These are phyloP conservation scores for Crepidodera aurea DNA, from an alignment of 2,888 invertebrate genomes.

Conservation along the genomic window DNA sequence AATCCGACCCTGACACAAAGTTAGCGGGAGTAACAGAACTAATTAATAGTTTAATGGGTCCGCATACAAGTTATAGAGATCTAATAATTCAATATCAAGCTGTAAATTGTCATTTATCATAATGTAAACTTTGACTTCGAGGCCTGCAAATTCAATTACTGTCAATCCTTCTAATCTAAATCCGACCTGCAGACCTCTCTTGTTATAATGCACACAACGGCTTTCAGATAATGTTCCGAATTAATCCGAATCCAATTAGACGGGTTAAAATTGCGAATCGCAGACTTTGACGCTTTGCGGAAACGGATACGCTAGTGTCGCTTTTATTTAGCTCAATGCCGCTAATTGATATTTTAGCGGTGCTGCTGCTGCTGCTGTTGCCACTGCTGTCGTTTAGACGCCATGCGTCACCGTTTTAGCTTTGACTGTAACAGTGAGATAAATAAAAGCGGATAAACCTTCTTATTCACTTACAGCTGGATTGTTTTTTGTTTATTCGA, in stretches of 20 bases:
- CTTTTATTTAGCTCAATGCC: constrained; percentile 32
- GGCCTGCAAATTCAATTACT: constrained; percentile 60
- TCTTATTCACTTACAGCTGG: background rate
- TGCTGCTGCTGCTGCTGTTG: background rate
- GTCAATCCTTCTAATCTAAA: constrained; percentile 49
- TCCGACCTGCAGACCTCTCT: constrained; percentile 45
- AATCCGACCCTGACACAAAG: constrained; percentile 21
- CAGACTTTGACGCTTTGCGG: constrained; percentile 32
- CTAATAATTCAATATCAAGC: constrained; percentile 59
- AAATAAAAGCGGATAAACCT: background rate
- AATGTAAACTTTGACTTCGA: constrained; percentile 60
- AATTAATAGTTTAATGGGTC: constrained; percentile 59
- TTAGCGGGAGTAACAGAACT: constrained; percentile 39
- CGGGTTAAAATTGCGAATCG: constrained; percentile 36
- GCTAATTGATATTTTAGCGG: constrained; percentile 23
- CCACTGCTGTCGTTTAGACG: background rate
- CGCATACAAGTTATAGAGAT: constrained; percentile 54
- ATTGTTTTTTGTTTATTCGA: no score
- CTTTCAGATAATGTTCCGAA: constrained; percentile 47
- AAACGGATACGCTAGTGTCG: constrained; percentile 34
- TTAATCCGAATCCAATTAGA: constrained; percentile 52
- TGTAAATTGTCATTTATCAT: constrained; percentile 61
- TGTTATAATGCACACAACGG: constrained; percentile 44
- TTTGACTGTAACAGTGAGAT: background rate
- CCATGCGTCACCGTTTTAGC: background rate